phyloP scores from a whole-genome alignment of 2,888 invertebrate species.

The Eupithecia insigniata region DNA sequence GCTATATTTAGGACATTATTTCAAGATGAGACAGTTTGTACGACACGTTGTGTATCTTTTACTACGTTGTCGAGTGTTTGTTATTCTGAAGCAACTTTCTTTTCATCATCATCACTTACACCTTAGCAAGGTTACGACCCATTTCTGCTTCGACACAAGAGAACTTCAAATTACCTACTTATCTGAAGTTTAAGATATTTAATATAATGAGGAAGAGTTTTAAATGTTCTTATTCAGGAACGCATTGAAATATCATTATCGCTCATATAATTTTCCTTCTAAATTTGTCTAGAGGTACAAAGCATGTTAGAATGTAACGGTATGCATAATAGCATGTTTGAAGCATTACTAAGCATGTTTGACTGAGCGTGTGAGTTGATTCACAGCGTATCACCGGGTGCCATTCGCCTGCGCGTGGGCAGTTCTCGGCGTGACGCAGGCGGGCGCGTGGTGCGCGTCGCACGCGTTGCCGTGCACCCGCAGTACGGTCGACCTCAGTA shows the following conservation, averaged over 20 bases:
- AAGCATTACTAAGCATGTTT: neutral
- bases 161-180: neutral
- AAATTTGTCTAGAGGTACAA: too few species aligned
- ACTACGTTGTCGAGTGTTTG: conserved; percentile 3
- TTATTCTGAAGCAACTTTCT: conserved; percentile 3
- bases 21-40: conserved; percentile 10
- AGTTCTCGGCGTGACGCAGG: conserved; percentile 77
- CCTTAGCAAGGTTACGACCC: neutral
- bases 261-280: too few species aligned
- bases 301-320: neutral
- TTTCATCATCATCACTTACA: conserved; percentile 2
- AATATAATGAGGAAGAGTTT: neutral
- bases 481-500: conserved; percentile 72
- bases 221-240: neutral
- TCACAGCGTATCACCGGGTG: conserved; percentile 58
- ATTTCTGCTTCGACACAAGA: neutral
- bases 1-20: conserved; percentile 13
- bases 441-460: conserved; percentile 70
- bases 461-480: conserved; percentile 70
- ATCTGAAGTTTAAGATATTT: neutral
- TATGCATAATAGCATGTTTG: too few species aligned
- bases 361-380: neutral
- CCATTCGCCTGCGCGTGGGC: conserved; percentile 73
- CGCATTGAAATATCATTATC: neutral
- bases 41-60: conserved; percentile 11